Percentiles rank a stretch among this genome's conserved stretches.
phyloP scores from a whole-genome alignment of 2,113 vertebrate genomes.

The Probosciger aterrimus region DNA sequence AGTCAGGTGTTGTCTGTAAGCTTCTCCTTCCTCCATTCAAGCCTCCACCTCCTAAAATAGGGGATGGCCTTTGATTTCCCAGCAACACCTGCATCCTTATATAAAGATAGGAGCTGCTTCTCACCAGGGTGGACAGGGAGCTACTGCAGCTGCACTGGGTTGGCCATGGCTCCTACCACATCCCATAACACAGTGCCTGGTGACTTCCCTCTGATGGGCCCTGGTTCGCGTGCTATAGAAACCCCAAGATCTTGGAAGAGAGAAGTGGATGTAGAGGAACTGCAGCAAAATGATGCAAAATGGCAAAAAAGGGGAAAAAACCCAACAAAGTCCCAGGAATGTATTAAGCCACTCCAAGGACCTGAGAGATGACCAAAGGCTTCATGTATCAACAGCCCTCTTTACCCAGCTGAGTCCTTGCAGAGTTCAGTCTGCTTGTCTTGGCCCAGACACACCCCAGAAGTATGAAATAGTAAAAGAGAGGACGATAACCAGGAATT shows the following conservation, averaged over 20 bases:
- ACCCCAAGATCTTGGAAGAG: not conserved
- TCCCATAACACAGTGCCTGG: not conserved
- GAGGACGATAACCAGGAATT: not conserved
- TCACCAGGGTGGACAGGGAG: not conserved
- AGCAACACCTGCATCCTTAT: not conserved
- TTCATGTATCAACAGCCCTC: not conserved
- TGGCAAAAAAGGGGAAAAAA: not conserved
- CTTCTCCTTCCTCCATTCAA: slow-evolving; percentile 36
- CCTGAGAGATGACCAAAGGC: not conserved
- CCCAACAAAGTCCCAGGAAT: not conserved
- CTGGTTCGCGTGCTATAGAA: not conserved
- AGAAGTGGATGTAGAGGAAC: not conserved
- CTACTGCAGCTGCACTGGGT: not conserved
- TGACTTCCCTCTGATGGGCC: not conserved
- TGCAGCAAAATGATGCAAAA: not conserved
- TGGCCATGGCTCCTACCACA: not conserved
- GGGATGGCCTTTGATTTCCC: slow-evolving; percentile 15
- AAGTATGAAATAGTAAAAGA: not conserved
- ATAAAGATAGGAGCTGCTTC: not conserved
- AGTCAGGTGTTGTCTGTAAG: slow-evolving; percentile 31
- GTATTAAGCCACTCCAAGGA: not conserved
- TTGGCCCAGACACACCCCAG: not conserved
- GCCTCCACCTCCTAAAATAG: slow-evolving; percentile 33
- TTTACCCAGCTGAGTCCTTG: not conserved
- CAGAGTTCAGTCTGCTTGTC: not conserved